Conservation (phyloP, 1,140 invertebrate species). For the Drosophila arawakana region DNA sequence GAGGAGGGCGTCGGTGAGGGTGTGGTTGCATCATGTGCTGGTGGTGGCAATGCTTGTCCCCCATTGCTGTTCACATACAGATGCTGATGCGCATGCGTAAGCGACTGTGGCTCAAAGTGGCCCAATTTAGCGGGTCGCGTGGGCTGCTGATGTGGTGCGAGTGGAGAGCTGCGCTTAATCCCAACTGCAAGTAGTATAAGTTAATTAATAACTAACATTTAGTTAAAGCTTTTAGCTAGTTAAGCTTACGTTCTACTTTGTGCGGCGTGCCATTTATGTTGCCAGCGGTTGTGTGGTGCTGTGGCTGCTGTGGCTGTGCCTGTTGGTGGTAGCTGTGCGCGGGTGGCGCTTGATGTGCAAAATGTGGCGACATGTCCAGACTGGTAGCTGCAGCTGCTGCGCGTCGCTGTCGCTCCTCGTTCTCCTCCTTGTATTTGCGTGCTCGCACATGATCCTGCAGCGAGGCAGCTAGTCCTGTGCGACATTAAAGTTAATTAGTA, state of each 20-base stretch:
- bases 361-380: slow-evolving; percentile 52
- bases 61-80: slow-evolving; percentile 60
- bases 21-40: slow-evolving; percentile 69
- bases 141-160: slow-evolving; percentile 73
- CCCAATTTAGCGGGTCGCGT: slow-evolving; percentile 74
- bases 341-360: slow-evolving; percentile 63
- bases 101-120: slow-evolving; percentile 67
- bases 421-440: slow-evolving; percentile 87
- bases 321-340: slow-evolving; percentile 65
- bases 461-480: slow-evolving; percentile 90
- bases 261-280: slow-evolving; percentile 64
- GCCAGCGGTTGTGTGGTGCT: slow-evolving; percentile 22
- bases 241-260: slow-evolving; percentile 77
- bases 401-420: slow-evolving; percentile 80
- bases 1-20: slow-evolving; percentile 67
- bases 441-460: slow-evolving; percentile 91
- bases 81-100: slow-evolving; percentile 48
- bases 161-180: slow-evolving; percentile 77
- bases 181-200: slow-evolving; percentile 54
- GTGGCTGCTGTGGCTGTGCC: slow-evolving; percentile 35
- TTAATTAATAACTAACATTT: slow-evolving; percentile 5
- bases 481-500: neutral
- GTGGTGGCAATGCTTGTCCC: slow-evolving; percentile 52
- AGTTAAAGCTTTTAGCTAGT: neutral
- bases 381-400: slow-evolving; percentile 60